phyloP scores from a whole-genome alignment of 35 echinoderm and acorn worm species.

The Anneissia japonica region DNA sequence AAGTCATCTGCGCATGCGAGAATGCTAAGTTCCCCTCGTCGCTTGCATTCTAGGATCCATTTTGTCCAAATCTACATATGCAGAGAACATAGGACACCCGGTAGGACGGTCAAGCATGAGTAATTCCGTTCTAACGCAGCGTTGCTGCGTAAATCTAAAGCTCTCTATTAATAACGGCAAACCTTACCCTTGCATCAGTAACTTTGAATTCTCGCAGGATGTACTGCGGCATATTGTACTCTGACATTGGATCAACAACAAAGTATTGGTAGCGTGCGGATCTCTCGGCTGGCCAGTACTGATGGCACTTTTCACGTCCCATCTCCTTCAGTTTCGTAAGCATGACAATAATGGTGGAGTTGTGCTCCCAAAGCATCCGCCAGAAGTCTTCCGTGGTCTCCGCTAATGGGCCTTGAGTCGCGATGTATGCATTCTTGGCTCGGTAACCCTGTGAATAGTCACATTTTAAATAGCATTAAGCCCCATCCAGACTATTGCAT shows the following conservation, averaged over 20 bases:
- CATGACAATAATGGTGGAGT: conserved; percentile 98
- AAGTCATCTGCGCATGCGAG: too few species aligned
- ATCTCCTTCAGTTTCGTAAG: conserved; percentile 92
- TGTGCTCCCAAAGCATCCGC: conserved; percentile 99
- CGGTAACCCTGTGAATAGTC: conserved; percentile 63
- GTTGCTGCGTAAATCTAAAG: background rate
- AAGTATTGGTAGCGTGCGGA: conserved; percentile 98
- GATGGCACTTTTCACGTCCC: conserved; percentile 96
- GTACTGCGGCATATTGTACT: conserved; percentile 99
- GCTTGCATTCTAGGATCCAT: too few species aligned
- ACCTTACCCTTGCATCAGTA: conserved; percentile 94
- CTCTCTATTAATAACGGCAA: background rate
- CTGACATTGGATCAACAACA: conserved; percentile 98
- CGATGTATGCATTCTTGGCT: conserved; percentile 91
- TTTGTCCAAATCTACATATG: too few species aligned
- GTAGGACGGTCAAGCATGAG: too few species aligned
- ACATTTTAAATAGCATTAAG: background rate
- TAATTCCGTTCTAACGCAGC: too few species aligned
- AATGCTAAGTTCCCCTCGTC: too few species aligned
- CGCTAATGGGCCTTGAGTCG: conserved; percentile 89
- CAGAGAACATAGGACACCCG: too few species aligned
- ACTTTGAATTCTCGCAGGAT: conserved; percentile 97
- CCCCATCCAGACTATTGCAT: too few species aligned
- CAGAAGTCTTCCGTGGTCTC: conserved; percentile 99
- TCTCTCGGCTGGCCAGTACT: conserved; percentile 96